Base-by-base conservation (phyloP, 2,888 invertebrate species). In the Hylaea fasciaria region DNA sequence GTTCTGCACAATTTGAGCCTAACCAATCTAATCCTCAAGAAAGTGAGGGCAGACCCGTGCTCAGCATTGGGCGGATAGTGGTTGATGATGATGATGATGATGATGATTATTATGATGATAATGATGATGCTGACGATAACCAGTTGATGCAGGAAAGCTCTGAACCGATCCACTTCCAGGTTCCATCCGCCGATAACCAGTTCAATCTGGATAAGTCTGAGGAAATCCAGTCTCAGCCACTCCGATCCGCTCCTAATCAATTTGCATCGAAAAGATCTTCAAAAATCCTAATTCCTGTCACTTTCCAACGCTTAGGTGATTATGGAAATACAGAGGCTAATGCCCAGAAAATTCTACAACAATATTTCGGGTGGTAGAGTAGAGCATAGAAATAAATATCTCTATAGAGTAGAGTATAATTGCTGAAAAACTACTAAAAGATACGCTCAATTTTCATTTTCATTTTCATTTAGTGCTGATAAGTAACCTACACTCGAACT, bases 291-390 rank as follows among this genome's bases (percentile, higher is more conserved):
- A 76, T 76, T 44, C 78, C 80, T 4, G 70, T 77, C 53, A 66
- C 71, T 44, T 77, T 74, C 49, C 73, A 76, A 63, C 70, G 73
- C 63, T 73, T 80, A 69, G 76, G 80, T 51, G 71, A 69, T 49
- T 78, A 76, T 68, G 77, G 70, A 45, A 72, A 73, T 22, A 62
- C 69, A 40, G 44, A 70, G 37, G 40, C 50, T 37, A 45, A 54
- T 49, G 54, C 65, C 11, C 43, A 46, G 17, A 50, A 54, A 29
- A 43, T 47, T 40, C 52, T 66, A 43, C 59, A 58, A 45, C 66
- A 67, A 49, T 70, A 70, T 63, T 73, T 69, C 51, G 70, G 72
- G 56, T 80, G 80, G 80, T 73, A 78, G 57, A 44, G 40, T 48
- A 5, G 29, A 22, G n/a, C 2, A 67, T 64, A n/a, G n/a, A n/a